Evolutionary conservation across 2,888 invertebrate genomes (phyloP).

Genomic region (Hoplodrina blanda): DNA sequence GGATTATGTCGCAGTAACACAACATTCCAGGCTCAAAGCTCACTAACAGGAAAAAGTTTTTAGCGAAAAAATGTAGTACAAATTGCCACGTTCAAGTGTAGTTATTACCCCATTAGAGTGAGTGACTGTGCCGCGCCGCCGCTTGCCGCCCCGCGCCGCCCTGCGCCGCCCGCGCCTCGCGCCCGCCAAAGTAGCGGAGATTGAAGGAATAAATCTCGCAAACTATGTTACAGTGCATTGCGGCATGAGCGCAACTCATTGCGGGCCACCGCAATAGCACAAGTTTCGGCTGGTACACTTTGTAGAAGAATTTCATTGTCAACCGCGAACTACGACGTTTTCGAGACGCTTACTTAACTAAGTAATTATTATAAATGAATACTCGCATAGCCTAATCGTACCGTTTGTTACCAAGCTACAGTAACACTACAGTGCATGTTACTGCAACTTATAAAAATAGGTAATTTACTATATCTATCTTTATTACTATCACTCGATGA

Average conservation of each 20-base stretch:
- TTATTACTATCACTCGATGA: no score
- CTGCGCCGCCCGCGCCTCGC: slow-evolving; percentile 50
- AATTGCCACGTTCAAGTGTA: slow-evolving; percentile 82
- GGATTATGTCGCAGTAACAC: slow-evolving; percentile 71
- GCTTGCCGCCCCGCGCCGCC: slow-evolving; percentile 60
- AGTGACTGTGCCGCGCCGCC: slow-evolving; percentile 72
- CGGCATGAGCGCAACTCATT: slow-evolving; percentile 56
- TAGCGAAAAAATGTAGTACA: slow-evolving; percentile 77
- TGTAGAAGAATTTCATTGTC: slow-evolving; percentile 29
- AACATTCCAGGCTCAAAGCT: slow-evolving; percentile 70
- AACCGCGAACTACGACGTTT: slow-evolving; percentile 4
- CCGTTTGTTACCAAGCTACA: not conserved
- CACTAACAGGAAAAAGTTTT: slow-evolving; percentile 76
- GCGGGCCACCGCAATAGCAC: slow-evolving; percentile 38
- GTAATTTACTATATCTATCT: no score
- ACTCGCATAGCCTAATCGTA: no score
- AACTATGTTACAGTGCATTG: slow-evolving; percentile 70
- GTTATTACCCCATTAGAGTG: slow-evolving; percentile 84
- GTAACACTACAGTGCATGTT: no score
- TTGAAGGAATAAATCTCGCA: slow-evolving; percentile 79
- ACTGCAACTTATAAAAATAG: not conserved
- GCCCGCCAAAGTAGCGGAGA: slow-evolving; percentile 73
- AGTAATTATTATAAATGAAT: slow-evolving; percentile 1
- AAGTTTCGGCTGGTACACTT: slow-evolving; percentile 48
- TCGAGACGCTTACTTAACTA: slow-evolving; percentile 6